phyloP scores from a whole-genome alignment of 1,140 invertebrate species.

The Papilio glaucus region DNA sequence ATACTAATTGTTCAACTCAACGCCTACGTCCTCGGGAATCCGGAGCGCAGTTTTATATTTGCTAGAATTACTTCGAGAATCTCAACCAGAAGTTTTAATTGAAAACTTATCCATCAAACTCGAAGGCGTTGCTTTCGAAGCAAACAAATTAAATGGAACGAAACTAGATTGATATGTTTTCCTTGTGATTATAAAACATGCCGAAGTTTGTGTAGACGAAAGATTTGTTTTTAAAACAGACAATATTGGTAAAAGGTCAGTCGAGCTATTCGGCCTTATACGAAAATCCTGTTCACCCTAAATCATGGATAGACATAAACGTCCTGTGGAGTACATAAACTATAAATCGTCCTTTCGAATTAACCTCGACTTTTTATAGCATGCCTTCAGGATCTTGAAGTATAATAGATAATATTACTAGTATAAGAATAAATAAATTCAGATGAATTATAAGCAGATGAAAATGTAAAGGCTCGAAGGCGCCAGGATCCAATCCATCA shows the following conservation, averaged over 20 bases:
- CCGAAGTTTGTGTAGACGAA: neutral
- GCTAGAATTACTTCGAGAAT: neutral
- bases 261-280: neutral
- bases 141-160: neutral
- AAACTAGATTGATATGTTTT: neutral
- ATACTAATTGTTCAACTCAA: too few relatives aligned
- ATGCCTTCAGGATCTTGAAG: neutral
- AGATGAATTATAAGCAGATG: too few relatives aligned
- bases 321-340: neutral
- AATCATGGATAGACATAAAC: conserved; percentile 4
- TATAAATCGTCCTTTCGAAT: conserved; percentile 10
- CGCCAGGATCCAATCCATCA: too few relatives aligned
- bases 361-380: neutral
- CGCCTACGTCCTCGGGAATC: neutral
- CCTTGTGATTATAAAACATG: neutral
- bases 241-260: neutral
- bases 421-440: too few relatives aligned
- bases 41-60: conserved; percentile 2
- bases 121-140: neutral
- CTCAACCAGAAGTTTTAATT: conserved; percentile 2
- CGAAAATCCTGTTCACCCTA: neutral
- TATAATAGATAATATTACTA: neutral
- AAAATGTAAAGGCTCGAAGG: too few relatives aligned
- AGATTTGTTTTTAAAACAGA: neutral
- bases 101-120: conserved; percentile 3